phyloP scores from a whole-genome alignment of 1,140 invertebrate species.

The Lordiphosa mommai region DNA sequence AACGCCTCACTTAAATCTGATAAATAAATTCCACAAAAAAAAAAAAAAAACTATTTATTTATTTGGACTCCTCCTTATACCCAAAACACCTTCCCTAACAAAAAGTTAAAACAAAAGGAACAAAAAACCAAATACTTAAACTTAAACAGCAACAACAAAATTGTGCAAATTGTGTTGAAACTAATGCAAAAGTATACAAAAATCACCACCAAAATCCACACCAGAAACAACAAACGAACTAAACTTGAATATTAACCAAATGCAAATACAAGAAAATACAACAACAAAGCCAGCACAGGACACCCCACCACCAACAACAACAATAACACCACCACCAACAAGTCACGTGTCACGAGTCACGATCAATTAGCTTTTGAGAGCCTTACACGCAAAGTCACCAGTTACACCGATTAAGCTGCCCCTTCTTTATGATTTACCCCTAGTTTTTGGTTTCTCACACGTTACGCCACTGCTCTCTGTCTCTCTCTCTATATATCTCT shows the following conservation, averaged over 20 bases:
- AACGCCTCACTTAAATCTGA: slow-evolving; percentile 39
- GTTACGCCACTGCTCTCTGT: slow-evolving; percentile 8
- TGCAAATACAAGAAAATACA: slow-evolving; percentile 26
- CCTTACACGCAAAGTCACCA: slow-evolving; percentile 18
- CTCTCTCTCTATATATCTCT: slow-evolving; percentile 15
- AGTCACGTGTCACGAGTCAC: slow-evolving; percentile 44
- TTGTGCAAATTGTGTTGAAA: slow-evolving; percentile 41
- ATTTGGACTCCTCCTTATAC: slow-evolving; percentile 32
- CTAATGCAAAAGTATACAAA: too few species aligned
- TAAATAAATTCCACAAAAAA: slow-evolving; percentile 16
- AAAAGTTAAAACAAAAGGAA: slow-evolving; percentile 15
- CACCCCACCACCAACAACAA: slow-evolving; percentile 38
- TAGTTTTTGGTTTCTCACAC: slow-evolving; percentile 18
- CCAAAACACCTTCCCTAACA: slow-evolving; percentile 34
- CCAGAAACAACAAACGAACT: slow-evolving; percentile 30
- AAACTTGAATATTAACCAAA: slow-evolving; percentile 17
- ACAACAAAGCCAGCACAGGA: slow-evolving; percentile 39
- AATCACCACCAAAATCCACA: slow-evolving; percentile 34
- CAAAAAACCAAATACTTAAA: slow-evolving; percentile 13
- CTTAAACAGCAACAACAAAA: slow-evolving; percentile 14
- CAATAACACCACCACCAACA: slow-evolving; percentile 29
- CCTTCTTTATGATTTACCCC: too few species aligned
- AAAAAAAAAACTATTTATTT: slow-evolving; percentile 25
- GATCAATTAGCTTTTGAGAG: slow-evolving; percentile 30
- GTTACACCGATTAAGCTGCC: slow-evolving; percentile 9